Percentiles rank a stretch among this genome's conserved stretches.
phyloP scores from a whole-genome alignment of 2,113 vertebrate genomes.

The Pelecanoides urinatrix region DNA sequence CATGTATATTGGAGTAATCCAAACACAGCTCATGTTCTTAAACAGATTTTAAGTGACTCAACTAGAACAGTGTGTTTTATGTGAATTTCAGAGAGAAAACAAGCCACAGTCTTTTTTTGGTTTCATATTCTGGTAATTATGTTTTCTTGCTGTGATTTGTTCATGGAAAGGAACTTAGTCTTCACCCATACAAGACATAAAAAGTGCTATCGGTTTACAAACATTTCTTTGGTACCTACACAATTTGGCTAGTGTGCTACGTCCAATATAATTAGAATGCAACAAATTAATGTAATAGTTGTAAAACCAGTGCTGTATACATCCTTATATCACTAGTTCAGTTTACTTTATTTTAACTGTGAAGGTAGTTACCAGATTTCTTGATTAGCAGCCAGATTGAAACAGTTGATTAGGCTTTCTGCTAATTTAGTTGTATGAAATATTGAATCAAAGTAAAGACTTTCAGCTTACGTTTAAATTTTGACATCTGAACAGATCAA shows the following conservation, averaged over 20 bases:
- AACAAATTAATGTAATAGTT: background rate
- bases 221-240: background rate
- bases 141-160: background rate
- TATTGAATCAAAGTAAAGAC: background rate
- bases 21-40: background rate
- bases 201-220: background rate
- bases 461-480: background rate
- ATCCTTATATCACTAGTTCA: background rate
- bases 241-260: background rate
- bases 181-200: background rate
- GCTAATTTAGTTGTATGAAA: background rate
- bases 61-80: background rate
- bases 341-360: background rate
- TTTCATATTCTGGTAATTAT: background rate
- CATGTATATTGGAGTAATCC: background rate
- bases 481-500: background rate
- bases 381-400: background rate
- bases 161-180: background rate
- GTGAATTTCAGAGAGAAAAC: background rate
- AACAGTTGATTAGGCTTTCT: background rate
- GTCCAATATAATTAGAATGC: background rate
- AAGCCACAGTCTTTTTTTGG: background rate
- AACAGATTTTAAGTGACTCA: background rate
- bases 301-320: background rate
- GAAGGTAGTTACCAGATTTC: background rate